Evolutionary conservation across 2,888 invertebrate species (phyloP), one percentile per base, ranked within the genome.

Genomic region (Poecilus cupreus): DNA sequence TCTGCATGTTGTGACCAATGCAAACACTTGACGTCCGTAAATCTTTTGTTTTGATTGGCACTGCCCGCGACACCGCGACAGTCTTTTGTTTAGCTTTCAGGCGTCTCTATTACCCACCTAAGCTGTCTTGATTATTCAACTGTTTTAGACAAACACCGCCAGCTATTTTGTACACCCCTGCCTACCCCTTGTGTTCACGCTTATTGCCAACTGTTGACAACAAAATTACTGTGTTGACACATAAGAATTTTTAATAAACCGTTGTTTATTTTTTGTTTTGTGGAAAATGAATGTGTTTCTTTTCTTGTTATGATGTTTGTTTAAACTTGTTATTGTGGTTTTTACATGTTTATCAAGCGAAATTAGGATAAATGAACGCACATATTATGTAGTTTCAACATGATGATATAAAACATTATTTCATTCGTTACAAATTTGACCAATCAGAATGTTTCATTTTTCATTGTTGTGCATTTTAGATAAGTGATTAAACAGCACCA

Each of bases 41-140:
- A 46, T 72, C 46, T 72, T 72, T 24, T 72, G 72, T 72, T 72
- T 72, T 72, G 72, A 72, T 72, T 72, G 49, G 72, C 72, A 72
- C 20, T 26, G 46, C 22, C 46, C 18, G 72, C 43, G 72, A 72
- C 24, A 20, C 46, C 10, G 72, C 43, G 72, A 72, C 13, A 46
- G 72, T 24, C 24, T 72, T 72, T 72, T 72, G 24, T 72, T 72
- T n/a, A 24, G 26, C 13, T 5, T 32, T 13, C 13, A 26, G 60
- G 60, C 3, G 60, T 60, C 60, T 60, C n/a, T 60, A 60, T 60
- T 60, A 60, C 24, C 24, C 22, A 54, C 20, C 54, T 20, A 26
- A 11, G 6, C 13, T 8, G 26, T 26, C 26, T n/a, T n/a, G 22
- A 13, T n/a, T 60, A 16, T n/a, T 43, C 43, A 43, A 26, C 2